Conservation (phyloP, 1,140 invertebrate genomes). For the Sipha flava region DNA sequence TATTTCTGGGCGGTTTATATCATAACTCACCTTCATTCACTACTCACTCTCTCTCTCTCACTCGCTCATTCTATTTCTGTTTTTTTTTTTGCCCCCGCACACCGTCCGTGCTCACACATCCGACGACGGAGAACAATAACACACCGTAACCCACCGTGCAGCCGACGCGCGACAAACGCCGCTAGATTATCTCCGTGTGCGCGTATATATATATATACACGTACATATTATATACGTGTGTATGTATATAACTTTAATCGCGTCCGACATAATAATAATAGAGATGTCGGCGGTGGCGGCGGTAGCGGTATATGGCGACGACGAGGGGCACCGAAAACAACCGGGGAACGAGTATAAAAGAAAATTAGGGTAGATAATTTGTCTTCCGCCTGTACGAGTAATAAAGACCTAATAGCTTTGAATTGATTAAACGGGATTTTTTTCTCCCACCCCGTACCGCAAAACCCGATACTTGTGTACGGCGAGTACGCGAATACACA, state of each 20-base stretch:
- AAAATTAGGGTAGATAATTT: conserved; percentile 33
- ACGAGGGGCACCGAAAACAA: conserved; percentile 26
- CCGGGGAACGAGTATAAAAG: conserved; percentile 18
- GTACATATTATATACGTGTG: not conserved
- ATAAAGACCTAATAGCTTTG: conserved; percentile 31
- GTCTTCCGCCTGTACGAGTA: conserved; percentile 32
- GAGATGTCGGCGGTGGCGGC: conserved; percentile 20
- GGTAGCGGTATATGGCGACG: not conserved
- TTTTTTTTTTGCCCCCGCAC: not conserved
- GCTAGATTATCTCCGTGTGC: conserved; percentile 15
- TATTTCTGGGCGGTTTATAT: conserved; percentile 33
- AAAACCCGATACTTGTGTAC: not conserved
- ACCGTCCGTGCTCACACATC: not conserved
- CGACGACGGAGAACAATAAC: not conserved
- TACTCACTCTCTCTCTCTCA: too few relatives aligned
- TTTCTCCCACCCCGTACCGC: conserved; percentile 6
- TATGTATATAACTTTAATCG: conserved; percentile 23
- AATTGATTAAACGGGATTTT: conserved; percentile 28
- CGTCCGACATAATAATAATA: conserved; percentile 31
- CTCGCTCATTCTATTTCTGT: not conserved
- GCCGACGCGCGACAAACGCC: conserved; percentile 12
- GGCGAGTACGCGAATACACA: not conserved
- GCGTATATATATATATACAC: not conserved
- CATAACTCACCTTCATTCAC: conserved; percentile 20
- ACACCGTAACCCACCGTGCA: not conserved